These are phyloP conservation scores for Champsocephalus esox DNA, from an alignment of 2,797 vertebrate species.

Conservation along the genomic window DNA sequence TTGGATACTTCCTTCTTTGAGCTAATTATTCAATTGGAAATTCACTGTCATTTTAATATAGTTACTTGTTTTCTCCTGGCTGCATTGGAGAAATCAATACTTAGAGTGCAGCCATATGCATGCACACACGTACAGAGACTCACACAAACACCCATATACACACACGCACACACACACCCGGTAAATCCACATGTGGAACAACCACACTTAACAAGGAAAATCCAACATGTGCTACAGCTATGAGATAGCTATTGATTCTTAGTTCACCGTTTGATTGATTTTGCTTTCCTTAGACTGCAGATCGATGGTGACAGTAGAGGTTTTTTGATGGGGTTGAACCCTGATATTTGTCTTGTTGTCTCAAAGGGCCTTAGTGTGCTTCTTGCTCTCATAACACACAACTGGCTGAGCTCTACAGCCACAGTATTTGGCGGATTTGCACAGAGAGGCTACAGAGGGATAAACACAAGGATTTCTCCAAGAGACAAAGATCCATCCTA, in stretches of 20 bases:
- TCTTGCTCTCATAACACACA: conserved; percentile 80
- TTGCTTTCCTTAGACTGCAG: conserved; percentile 74
- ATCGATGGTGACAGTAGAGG: conserved; percentile 80
- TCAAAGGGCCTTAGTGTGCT: conserved; percentile 77
- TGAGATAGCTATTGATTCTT: conserved; percentile 83
- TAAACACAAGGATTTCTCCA: conserved; percentile 64
- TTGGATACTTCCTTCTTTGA: conserved; percentile 6
- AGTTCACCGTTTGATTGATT: conserved; percentile 80
- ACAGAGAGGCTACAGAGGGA: conserved; percentile 55
- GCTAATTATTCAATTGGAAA: conserved; percentile 56
- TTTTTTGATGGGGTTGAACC: conserved; percentile 81
- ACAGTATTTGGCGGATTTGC: conserved; percentile 63
- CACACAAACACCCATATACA: conserved; percentile 28
- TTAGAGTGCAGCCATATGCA: conserved; percentile 52
- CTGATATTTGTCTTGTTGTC: conserved; percentile 82
- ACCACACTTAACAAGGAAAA: conserved; percentile 73
- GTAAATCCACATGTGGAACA: conserved; percentile 68
- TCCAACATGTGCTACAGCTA: conserved; percentile 74
- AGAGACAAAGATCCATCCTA: conserved; percentile 54
- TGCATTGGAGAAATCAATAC: conserved; percentile 71
- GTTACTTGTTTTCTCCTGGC: conserved; percentile 73
- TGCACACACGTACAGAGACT: conserved; percentile 41
- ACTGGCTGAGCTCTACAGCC: conserved; percentile 57
- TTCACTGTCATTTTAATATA: conserved; percentile 70
- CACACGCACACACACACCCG: conserved; percentile 4